phyloP scores from a whole-genome alignment of 2,797 vertebrate species.

The Sebastiscus albofasciatus region DNA sequence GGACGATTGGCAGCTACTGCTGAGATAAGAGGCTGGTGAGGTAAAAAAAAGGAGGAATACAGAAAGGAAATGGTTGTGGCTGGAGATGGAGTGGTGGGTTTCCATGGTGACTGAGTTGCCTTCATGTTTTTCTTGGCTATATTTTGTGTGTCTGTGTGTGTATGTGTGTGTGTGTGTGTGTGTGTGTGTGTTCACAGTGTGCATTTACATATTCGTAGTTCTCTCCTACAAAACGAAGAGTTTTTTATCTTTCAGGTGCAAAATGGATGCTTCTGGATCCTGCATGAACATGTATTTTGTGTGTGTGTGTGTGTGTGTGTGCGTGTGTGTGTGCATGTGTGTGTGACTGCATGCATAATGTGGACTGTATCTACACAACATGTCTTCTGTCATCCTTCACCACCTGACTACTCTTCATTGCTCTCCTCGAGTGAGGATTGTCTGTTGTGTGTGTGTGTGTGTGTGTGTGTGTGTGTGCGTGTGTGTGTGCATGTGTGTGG shows the following conservation, averaged over 20 bases:
- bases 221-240: background rate
- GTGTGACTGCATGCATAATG: constrained; percentile 6
- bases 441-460: constrained; percentile 32
- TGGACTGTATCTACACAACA: background rate
- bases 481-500: constrained; percentile 40
- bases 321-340: background rate
- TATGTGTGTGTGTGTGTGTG: background rate
- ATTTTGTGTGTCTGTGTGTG: constrained; percentile 3
- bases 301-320: background rate
- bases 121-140: constrained; percentile 46
- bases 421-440: background rate
- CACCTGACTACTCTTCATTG: background rate
- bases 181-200: background rate
- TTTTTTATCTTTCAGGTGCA: constrained; percentile 17
- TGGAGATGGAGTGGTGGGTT: constrained; percentile 62
- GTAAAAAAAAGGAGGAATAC: constrained; percentile 27
- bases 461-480: constrained; percentile 15
- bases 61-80: constrained; percentile 47
- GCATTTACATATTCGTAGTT: constrained; percentile 37
- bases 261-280: background rate
- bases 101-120: constrained; percentile 73
- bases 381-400: constrained; percentile 25
- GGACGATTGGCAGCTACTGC: constrained; percentile 49
- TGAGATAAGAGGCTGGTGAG: constrained; percentile 51
- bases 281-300: background rate